Base-by-base conservation (phyloP, 2,888 invertebrate species). In the Hylaea fasciaria region DNA sequence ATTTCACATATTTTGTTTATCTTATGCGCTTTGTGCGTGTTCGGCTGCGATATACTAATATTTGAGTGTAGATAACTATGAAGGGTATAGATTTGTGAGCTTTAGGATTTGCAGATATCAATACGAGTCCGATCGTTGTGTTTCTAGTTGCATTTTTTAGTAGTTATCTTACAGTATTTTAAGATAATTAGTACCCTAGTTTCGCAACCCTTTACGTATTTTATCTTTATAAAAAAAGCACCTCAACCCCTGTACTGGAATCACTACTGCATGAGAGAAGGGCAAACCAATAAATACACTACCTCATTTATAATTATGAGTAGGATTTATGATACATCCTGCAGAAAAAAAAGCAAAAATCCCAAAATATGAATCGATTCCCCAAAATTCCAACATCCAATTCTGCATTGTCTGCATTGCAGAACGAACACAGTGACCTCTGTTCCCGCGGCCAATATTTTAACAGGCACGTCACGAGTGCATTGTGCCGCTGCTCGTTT, bases 401-500 rank as follows among this genome's bases (percentile, higher is more conserved):
- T 60, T 58, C 56, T 44, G 58, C 52, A 65, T 66, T 65, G 65
- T 62, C 54, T 48, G 54, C 55, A 37, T 54, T 45, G 50, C 22
- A 48, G 57, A 67, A 64, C 62, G 63, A 64, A 64, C 57, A 56
- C 45, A 54, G 43, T 69, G 69, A 68, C 71, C 73, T 72, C 60
- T 70, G 66, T 59, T 69, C 62, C 70, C 62, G 61, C 66, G 63
- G 71, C 75, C 66, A 71, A 74, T 80, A 73, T 71, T 72, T 76
- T 70, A 75, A 72, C 65, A 66, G 72, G 68, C 65, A 66, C 65
- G 71, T 70, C 66, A 71, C 68, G 69, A 72, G 67, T 54, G 61
- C 65, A 74, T 77, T 77, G 72, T 73, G 68, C 73, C 75, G 65
- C 72, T 71, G 73, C 70, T 78, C 76, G 75, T 69, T 70, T 76